Percentiles rank a stretch among this genome's conserved stretches.
These are phyloP conservation scores for Scarus forsteni DNA, from an alignment of 2,797 vertebrate genomes.

Conservation along the genomic window DNA sequence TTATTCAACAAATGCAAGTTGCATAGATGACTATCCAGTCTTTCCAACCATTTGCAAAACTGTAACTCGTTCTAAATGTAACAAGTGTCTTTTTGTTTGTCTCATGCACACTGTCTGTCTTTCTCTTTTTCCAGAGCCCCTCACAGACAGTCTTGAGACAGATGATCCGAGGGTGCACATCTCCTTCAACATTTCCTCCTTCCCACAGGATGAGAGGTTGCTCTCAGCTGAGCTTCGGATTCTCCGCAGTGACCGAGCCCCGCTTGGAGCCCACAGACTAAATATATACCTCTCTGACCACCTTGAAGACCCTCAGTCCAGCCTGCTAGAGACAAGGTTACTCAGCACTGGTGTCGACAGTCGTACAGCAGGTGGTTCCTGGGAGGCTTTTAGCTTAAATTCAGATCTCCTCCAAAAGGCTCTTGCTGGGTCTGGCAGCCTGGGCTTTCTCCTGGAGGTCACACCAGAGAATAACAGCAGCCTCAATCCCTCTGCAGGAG, in stretches of 20 bases:
- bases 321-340: conserved; percentile 80
- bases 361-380: conserved; percentile 60
- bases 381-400: conserved; percentile 85
- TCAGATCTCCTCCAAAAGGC: conserved; percentile 75
- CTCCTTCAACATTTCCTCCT: conserved; percentile 87
- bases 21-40: too few relatives aligned
- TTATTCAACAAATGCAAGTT: too few relatives aligned
- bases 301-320: conserved; percentile 59
- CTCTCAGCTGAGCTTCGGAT: conserved; percentile 87
- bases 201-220: conserved; percentile 85
- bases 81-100: background rate
- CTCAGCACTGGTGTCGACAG: conserved; percentile 54
- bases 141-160: conserved; percentile 35
- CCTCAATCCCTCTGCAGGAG: conserved; percentile 20
- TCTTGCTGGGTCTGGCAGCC: conserved; percentile 54
- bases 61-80: background rate
- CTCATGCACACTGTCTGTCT: conserved; percentile 11
- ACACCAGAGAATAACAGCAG: conserved; percentile 72
- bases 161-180: conserved; percentile 73
- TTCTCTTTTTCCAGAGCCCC: conserved; percentile 43
- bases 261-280: conserved; percentile 71
- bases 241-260: conserved; percentile 56
- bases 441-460: conserved; percentile 84
- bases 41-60: too few relatives aligned
- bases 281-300: conserved; percentile 80